These are phyloP conservation scores for Nomia melanderi DNA, from an alignment of 1,140 invertebrate species.

Conservation along the genomic window DNA sequence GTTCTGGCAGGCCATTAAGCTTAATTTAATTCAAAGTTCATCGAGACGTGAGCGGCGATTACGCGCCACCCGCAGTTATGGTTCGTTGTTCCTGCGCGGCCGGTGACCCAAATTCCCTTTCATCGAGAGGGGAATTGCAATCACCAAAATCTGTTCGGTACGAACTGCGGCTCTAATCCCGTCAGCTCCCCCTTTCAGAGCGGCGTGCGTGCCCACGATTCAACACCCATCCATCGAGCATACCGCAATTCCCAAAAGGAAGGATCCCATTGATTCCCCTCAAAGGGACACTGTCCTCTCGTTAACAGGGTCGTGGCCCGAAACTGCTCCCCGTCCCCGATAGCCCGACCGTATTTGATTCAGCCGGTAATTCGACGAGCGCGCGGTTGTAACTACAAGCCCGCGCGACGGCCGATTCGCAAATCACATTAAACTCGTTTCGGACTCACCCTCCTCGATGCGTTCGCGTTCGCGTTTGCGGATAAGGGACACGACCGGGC, in stretches of 20 bases:
- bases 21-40: constrained; percentile 2
- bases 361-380: constrained; percentile 45
- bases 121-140: background rate
- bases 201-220: constrained; percentile 23
- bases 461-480: constrained; percentile 62
- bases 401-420: constrained; percentile 31
- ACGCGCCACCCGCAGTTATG: background rate
- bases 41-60: background rate
- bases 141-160: constrained; percentile 37
- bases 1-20: background rate
- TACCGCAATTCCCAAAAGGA: constrained; percentile 36
- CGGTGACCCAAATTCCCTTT: constrained; percentile 24
- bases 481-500: constrained; percentile 65
- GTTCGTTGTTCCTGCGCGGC: background rate
- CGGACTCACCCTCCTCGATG: constrained; percentile 63
- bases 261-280: constrained; percentile 33
- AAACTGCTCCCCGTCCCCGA: constrained; percentile 14
- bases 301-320: constrained; percentile 68
- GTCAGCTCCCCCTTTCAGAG: constrained; percentile 14
- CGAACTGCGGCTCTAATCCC: constrained; percentile 25
- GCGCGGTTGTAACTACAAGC: constrained; percentile 12
- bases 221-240: constrained; percentile 30
- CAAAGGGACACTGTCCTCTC: constrained; percentile 31
- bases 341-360: constrained; percentile 14
- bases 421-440: constrained; percentile 50